A percentile compares a stretch with the other conserved stretches of the same genome.
These are phyloP conservation scores for Zosterops japonicus DNA, from an alignment of 2,113 vertebrate genomes.

Conservation along the genomic window DNA sequence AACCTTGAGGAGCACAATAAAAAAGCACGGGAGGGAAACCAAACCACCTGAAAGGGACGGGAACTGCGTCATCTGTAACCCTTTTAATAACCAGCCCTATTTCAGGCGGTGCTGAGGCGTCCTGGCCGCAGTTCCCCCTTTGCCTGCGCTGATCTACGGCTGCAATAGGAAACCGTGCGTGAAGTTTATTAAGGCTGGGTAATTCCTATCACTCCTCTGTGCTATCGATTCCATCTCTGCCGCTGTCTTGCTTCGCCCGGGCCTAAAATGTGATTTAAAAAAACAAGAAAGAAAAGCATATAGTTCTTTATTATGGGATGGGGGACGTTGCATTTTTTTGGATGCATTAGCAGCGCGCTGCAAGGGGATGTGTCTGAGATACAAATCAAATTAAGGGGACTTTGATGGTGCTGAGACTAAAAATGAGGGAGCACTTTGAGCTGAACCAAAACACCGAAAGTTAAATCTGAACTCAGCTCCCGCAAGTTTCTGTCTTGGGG, in stretches of 20 bases:
- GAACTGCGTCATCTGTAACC: neutral
- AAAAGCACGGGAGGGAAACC: neutral
- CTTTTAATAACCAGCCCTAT: neutral
- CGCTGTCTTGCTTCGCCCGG: neutral
- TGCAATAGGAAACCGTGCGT: neutral
- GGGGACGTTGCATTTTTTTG: neutral
- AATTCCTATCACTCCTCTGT: conserved; percentile 52
- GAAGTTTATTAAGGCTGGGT: conserved; percentile 34
- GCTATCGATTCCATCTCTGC: conserved; percentile 11
- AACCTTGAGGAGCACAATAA: neutral
- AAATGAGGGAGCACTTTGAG: neutral
- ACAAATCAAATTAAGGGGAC: conserved; percentile 15
- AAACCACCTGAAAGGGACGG: neutral
- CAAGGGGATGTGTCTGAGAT: neutral
- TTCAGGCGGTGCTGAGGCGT: neutral
- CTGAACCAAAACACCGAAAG: neutral
- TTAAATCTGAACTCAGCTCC: neutral
- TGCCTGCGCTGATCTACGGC: neutral
- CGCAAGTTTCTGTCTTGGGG: neutral
- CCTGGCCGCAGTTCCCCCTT: neutral
- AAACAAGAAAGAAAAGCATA: neutral
- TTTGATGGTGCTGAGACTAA: neutral
- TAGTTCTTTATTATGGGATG: conserved; percentile 11
- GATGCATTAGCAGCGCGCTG: neutral
- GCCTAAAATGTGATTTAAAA: conserved; percentile 19